These are phyloP conservation scores for Corythaeola cristata DNA, from an alignment of 2,113 vertebrate genomes.

Conservation along the genomic window DNA sequence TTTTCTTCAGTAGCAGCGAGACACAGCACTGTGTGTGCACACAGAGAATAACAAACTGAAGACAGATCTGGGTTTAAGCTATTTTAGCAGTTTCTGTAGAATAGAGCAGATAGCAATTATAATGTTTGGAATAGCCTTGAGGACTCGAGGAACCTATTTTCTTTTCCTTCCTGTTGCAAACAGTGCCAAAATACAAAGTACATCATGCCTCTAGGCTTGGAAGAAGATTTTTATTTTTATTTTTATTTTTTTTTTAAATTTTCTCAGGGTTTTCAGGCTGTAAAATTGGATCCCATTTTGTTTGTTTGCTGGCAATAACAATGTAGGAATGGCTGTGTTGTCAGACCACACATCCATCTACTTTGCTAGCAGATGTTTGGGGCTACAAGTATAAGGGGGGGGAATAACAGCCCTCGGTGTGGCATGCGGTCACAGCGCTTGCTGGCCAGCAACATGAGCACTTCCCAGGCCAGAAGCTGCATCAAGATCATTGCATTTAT, in stretches of 20 bases:
- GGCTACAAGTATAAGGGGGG: background rate
- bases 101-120: background rate
- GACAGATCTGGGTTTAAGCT: slow-evolving; percentile 1
- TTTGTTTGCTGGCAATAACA: slow-evolving; percentile 3
- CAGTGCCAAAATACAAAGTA: background rate
- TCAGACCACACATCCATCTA: background rate
- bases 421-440: background rate
- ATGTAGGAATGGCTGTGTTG: background rate
- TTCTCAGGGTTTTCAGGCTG: background rate
- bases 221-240: background rate
- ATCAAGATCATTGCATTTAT: background rate
- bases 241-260: background rate
- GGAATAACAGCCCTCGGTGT: background rate
- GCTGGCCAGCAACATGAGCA: background rate
- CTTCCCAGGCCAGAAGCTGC: background rate
- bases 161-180: background rate
- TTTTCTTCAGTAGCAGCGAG: background rate
- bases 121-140: slow-evolving; percentile 4
- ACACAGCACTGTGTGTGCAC: background rate
- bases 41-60: slow-evolving; percentile 18
- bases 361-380: background rate
- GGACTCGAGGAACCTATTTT: slow-evolving; percentile 39
- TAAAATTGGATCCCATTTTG: background rate
- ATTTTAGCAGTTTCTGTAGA: slow-evolving; percentile 30
- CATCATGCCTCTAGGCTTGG: background rate